Evolutionary conservation across 1,140 invertebrate genomes (phyloP), one percentile per base, ranked within the genome.

Genomic region (Drosophila lini): DNA sequence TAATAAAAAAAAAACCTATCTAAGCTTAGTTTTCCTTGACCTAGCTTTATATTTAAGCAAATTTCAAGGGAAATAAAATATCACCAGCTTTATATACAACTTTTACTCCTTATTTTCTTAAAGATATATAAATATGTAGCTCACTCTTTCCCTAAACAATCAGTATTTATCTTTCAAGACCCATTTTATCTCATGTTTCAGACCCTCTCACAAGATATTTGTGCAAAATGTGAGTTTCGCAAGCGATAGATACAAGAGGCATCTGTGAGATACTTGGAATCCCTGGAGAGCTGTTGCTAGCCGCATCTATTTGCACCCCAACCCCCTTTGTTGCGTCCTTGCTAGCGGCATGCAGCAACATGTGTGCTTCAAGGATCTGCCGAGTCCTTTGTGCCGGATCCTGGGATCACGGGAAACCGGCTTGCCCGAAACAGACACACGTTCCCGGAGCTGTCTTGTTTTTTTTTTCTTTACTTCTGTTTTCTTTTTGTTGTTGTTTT

Each of bases 331-430:
- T 13, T 3, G 13, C n/a, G 7, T n/a, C n/a, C 7, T 44, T 10
- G 42, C 42, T 44, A 2, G 9, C 3, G 16, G 45, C 45, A 47
- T 47, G 48, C 48, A 34, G 48, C 48, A 34, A 52, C 48, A 52
- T 52, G 19, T 44, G 19, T 44, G 42, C 13, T 16, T 50, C 52
- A 38, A 55, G 52, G 52, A 55, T 55, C 52, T 28, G 52, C 25
- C 3, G 34, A 55, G 52, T 55, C 52, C 52, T 55, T 55, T 55
- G 52, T 55, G 34, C 5, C 13, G 1, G 19, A 38, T 38, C 52
- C 50, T 36, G 34, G 52, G 52, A 55, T 38, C 52, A n/a, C 25
- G 32, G 19, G 52, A 5, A 55, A 55, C 52, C 52, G 52, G 52
- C 52, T 55, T 55, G 19, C 52, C 11, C 8, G 15, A 53, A 48